Evolutionary conservation across 2,888 invertebrate genomes (phyloP).

Genomic region (Hoplodrina ambigua): DNA sequence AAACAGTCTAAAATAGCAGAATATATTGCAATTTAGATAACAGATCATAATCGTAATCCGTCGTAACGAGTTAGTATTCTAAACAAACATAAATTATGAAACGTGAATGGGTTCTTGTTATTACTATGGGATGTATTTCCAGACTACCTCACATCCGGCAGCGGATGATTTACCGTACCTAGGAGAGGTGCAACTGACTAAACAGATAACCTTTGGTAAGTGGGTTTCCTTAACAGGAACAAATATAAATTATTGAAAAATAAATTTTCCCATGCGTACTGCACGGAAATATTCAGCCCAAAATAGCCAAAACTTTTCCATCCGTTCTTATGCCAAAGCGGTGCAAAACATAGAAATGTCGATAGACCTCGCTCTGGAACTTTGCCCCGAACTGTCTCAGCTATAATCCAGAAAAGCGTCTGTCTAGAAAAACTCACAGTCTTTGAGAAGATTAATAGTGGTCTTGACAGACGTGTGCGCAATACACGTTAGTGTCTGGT

Average conservation of each 20-base stretch:
- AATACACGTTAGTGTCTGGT: constrained; percentile 73
- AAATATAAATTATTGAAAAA: neutral
- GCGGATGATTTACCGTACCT: constrained; percentile 12
- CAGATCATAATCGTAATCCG: constrained; percentile 49
- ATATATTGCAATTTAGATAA: constrained; percentile 49
- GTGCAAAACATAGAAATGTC: constrained; percentile 39
- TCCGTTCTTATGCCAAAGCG: constrained; percentile 43
- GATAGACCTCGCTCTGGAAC: constrained; percentile 46
- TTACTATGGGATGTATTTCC: constrained; percentile 36
- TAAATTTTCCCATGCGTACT: constrained; percentile 9
- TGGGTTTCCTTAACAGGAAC: constrained; percentile 3
- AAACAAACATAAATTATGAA: constrained; percentile 55
- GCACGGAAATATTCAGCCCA: constrained; percentile 19
- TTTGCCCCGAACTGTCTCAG: constrained; percentile 56
- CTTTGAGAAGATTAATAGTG: constrained; percentile 81
- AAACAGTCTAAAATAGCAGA: constrained; percentile 36
- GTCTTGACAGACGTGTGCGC: constrained; percentile 82
- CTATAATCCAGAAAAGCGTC: constrained; percentile 57
- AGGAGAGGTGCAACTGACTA: neutral
- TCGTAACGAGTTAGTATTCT: constrained; percentile 36
- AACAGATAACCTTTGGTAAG: neutral
- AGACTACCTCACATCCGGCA: constrained; percentile 36
- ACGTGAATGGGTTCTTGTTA: constrained; percentile 39
- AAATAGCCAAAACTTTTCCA: constrained; percentile 49
- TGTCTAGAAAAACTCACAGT: constrained; percentile 55